Base-by-base conservation (phyloP, 2,888 invertebrate genomes). In the Drosophila anceps region DNA sequence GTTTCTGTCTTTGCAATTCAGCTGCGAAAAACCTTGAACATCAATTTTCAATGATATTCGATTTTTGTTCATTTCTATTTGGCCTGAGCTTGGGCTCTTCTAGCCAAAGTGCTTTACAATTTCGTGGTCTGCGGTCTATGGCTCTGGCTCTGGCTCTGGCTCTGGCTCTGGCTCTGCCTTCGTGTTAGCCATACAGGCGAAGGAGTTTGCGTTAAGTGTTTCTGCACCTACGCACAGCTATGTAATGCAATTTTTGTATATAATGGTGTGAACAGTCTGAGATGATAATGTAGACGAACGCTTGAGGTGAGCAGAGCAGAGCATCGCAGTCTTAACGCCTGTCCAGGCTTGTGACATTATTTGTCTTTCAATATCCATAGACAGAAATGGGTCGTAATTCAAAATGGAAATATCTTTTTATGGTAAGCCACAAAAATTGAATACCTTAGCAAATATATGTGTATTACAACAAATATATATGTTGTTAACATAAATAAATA, bases 141-240 rank as follows among this genome's bases (percentile, higher is more conserved):
- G 50, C 29, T 53, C n/a, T 39, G 48, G 27, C 33, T 24, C n/a
- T 31, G 18, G 35, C 13, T 7, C n/a, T n/a, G n/a, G n/a, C n/a
- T n/a, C n/a, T n/a, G n/a, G n/a, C 67, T 63, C 43, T 63, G 55
- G 50, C 29, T 53, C n/a, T 39, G 48, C 15, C 33, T 33, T 33
- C 8, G 13, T 54, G 31, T 20, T n/a, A 20, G 44, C 51, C 35
- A 12, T 12, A 60, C 55, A 73, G 64, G 66, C 61, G 27, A 79
- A 69, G 55, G 62, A 57, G 66, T 50, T 67, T 29, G 37, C 20
- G 48, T 67, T 72, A 76, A 82, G 88, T 73, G 74, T 65, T 73
- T 46, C 20, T 55, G 54, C 84, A 80, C 89, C 89, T 80, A 77
- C 74, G 51, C 61, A 59, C 20, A 53, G 37, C 46, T 13, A 50